Evolutionary conservation across 2,113 vertebrate species (phyloP).

Genomic region (Noturus placidus): DNA sequence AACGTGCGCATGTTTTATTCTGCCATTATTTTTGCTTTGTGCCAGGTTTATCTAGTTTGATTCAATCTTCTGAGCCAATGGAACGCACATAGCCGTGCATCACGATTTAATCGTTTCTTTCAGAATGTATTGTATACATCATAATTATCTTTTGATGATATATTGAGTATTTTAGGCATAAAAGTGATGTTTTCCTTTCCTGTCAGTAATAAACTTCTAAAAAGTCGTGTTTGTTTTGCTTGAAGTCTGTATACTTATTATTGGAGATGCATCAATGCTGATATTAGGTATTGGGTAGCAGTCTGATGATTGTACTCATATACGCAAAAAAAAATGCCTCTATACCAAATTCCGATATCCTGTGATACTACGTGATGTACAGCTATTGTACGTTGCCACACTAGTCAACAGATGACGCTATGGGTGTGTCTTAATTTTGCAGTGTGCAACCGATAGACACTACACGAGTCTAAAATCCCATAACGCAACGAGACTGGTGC

Average conservation of each 20-base stretch:
- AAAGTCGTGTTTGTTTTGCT: not conserved
- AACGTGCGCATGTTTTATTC: not conserved
- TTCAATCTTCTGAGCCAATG: not conserved
- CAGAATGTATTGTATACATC: too few relatives aligned
- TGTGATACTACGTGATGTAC: not conserved
- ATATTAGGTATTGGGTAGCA: not conserved
- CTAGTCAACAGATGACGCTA: too few relatives aligned
- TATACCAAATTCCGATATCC: not conserved
- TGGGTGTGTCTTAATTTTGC: too few relatives aligned
- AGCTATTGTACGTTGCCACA: not conserved
- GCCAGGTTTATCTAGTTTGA: not conserved
- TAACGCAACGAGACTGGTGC: too few relatives aligned
- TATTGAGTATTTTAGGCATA: not conserved
- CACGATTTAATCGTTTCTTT: too few relatives aligned
- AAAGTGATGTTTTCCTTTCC: not conserved
- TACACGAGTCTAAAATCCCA: too few relatives aligned
- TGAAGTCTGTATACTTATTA: not conserved
- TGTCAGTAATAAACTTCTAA: not conserved
- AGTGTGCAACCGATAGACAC: too few relatives aligned
- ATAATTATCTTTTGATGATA: too few relatives aligned
- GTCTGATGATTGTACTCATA: not conserved
- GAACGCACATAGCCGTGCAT: not conserved
- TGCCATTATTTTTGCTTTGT: not conserved
- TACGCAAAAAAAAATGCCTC: not conserved
- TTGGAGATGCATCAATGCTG: not conserved